Percentiles rank a stretch among this genome's conserved stretches.
These are phyloP conservation scores for Alouatta caraya DNA, from an alignment of 2,797 vertebrate species.

Conservation along the genomic window DNA sequence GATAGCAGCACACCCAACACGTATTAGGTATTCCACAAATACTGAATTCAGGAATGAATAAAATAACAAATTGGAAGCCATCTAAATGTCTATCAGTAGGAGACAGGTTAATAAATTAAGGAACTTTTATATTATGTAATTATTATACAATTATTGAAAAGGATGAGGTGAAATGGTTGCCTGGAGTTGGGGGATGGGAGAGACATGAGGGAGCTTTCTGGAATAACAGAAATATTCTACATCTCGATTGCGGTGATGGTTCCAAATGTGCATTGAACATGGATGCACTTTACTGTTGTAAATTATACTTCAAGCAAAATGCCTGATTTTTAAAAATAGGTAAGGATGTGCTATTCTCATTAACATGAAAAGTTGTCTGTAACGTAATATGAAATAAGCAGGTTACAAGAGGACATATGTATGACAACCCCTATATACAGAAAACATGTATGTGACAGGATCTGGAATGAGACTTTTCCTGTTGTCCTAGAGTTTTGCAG, in stretches of 20 bases:
- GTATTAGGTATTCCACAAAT: not conserved
- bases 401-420: not conserved
- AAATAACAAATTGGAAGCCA: not conserved
- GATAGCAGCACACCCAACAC: not conserved
- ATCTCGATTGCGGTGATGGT: not conserved
- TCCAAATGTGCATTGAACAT: not conserved
- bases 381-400: not conserved
- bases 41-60: not conserved
- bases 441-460: not conserved
- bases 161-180: not conserved
- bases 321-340: not conserved
- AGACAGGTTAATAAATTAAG: not conserved
- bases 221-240: not conserved
- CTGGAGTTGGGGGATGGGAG: not conserved
- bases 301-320: not conserved
- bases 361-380: not conserved
- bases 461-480: not conserved
- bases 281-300: not conserved
- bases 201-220: not conserved
- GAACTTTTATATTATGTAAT: not conserved
- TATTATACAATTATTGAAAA: not conserved
- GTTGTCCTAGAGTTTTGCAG: not conserved
- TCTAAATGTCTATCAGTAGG: not conserved
- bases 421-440: not conserved
- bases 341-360: not conserved